Percentiles rank a stretch among this genome's conserved stretches.
phyloP scores from a whole-genome alignment of 2,888 invertebrate genomes.

The Pseudococcus viburni region DNA sequence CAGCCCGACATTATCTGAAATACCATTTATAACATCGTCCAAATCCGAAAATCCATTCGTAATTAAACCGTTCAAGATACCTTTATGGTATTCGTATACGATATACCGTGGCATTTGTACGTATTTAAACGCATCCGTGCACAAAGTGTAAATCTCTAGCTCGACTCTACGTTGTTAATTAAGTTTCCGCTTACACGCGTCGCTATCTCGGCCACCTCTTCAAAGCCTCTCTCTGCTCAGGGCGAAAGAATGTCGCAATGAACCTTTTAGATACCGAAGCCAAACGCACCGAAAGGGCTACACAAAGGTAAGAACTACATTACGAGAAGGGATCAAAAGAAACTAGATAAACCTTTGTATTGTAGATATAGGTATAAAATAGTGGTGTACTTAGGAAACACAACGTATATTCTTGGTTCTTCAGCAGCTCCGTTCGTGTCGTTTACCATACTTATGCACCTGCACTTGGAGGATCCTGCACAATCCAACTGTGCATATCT shows the following conservation, averaged over 20 bases:
- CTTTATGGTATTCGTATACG: neutral
- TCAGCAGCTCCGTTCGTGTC: too few species aligned
- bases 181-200: constrained; percentile 37
- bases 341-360: constrained; percentile 10
- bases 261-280: neutral
- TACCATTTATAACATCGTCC: neutral
- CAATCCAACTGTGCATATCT: neutral
- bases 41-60: neutral
- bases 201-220: constrained; percentile 10
- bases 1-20: neutral
- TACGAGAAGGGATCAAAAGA: constrained; percentile 30
- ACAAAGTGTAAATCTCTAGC: neutral
- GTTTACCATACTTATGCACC: neutral
- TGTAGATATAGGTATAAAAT: neutral
- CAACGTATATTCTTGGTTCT: neutral
- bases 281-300: neutral
- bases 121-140: constrained; percentile 5
- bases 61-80: neutral
- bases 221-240: neutral
- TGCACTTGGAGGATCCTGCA: neutral
- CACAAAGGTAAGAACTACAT: neutral
- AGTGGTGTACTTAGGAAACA: neutral
- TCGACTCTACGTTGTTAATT: constrained; percentile 7
- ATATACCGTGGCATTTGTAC: neutral
- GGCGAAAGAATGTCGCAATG: constrained; percentile 13